These are phyloP conservation scores for Lasioglossum zephyrum DNA, from an alignment of 2,888 invertebrate species.

Conservation along the genomic window DNA sequence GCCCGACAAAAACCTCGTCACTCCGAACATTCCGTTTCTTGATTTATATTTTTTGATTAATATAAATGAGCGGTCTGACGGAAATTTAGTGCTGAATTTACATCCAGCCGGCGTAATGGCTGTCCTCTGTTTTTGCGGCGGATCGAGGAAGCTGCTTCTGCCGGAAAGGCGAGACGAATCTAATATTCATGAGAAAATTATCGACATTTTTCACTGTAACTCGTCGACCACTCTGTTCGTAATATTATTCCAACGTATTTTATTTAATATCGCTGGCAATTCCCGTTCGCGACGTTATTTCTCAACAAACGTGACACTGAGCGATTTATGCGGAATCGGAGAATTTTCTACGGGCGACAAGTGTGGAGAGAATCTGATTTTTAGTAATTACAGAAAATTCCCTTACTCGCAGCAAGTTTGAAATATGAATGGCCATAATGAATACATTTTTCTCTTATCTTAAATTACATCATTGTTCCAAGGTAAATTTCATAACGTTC, in stretches of 20 bases:
- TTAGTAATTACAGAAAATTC: background rate
- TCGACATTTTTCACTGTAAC: background rate
- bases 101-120: background rate
- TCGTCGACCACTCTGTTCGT: background rate
- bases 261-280: background rate
- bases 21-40: background rate
- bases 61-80: background rate
- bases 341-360: background rate
- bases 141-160: background rate
- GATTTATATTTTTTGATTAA: slow-evolving; percentile 19
- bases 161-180: slow-evolving; percentile 12
- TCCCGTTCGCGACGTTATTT: background rate
- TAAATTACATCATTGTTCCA: no score
- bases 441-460: no score
- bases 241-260: background rate
- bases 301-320: background rate
- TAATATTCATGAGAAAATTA: slow-evolving; percentile 20
- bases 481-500: background rate
- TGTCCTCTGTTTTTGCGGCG: background rate
- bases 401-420: background rate
- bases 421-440: background rate
- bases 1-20: background rate
- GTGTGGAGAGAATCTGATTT: background rate
- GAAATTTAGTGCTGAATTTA: background rate
- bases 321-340: background rate